Conservation (phyloP, 1,140 invertebrate genomes). For the Papilio helenus region DNA sequence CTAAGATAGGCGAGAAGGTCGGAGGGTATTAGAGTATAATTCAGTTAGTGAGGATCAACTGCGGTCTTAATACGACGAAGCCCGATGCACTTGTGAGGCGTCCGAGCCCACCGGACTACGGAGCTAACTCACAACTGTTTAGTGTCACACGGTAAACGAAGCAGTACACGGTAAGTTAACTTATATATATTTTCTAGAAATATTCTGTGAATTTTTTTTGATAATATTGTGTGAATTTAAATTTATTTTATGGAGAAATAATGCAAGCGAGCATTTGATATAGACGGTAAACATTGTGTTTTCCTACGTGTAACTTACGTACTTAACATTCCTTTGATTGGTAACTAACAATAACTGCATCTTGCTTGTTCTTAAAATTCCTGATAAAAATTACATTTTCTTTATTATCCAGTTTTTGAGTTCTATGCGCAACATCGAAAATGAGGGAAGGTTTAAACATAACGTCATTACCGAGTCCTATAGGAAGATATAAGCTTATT, state of each 20-base stretch:
- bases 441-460: constrained; percentile 80
- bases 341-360: background rate
- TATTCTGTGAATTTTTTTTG: constrained; percentile 32
- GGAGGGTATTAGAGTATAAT: constrained; percentile 30
- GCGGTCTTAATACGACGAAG: constrained; percentile 62
- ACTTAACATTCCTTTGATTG: background rate
- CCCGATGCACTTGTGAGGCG: constrained; percentile 67
- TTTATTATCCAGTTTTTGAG: background rate
- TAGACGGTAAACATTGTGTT: background rate
- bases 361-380: background rate
- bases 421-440: constrained; percentile 38
- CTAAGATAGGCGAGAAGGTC: constrained; percentile 38
- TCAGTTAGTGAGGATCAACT: constrained; percentile 37
- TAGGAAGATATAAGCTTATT: constrained; percentile 86
- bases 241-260: background rate
- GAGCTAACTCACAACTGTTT: constrained; percentile 4
- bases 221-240: background rate
- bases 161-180: constrained; percentile 25
- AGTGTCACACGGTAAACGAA: constrained; percentile 29
- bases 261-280: background rate
- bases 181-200: constrained; percentile 39
- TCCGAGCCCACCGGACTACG: constrained; percentile 45
- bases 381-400: background rate
- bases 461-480: constrained; percentile 86
- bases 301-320: background rate